Base-by-base conservation (phyloP, 2,113 vertebrate genomes). In the Urocynchramus pylzowi region DNA sequence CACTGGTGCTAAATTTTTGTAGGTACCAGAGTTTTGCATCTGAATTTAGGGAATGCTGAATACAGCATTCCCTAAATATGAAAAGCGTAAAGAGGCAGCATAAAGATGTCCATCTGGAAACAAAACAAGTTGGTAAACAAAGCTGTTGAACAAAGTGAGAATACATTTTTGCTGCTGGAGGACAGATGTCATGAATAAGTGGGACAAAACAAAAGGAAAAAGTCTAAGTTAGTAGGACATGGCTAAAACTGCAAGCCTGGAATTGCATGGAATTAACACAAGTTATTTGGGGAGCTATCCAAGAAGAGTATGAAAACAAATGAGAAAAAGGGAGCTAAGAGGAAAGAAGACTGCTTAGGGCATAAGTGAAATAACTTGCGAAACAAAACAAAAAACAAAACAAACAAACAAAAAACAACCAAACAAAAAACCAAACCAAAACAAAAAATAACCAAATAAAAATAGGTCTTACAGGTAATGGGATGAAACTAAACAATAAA, bases 171-270 rank as follows among this genome's bases (percentile, higher is more conserved):
- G 0, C 30, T 84, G 13, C 27, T 27, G 41, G n/a, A 74, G 2
- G 37, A 30, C 2, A n/a, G 42, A 61, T 47, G 30, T n/a, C 44
- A 47, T 44, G 39, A 65, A 16, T 18, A 74, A 78, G n/a, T 1
- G 2, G 15, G 11, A 77, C 24, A 65, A 91, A 93, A 59, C 1
- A 45, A 39, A 27, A 57, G 31, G 2, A 61, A 16, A 87, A 91
- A 78, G 7, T 80, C 18, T 30, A 52, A 54, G 23, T 39, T 31
- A 47, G 27, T 13, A 39, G 24, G 31, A 57, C 0, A 0, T 15
- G 16, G 47, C 42, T 85, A 30, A 23, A 85, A 71, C 19, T 57
- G 28, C 42, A 88, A 90, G 16, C 13, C 28, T 68, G 27, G 52
- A 89, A 59, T 30, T 59, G 67, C 33, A 59, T 18, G 5, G 13